Evolutionary conservation across 2,113 vertebrate genomes (phyloP), one percentile per base, ranked within the genome.

Genomic region (Xerus inauris): DNA sequence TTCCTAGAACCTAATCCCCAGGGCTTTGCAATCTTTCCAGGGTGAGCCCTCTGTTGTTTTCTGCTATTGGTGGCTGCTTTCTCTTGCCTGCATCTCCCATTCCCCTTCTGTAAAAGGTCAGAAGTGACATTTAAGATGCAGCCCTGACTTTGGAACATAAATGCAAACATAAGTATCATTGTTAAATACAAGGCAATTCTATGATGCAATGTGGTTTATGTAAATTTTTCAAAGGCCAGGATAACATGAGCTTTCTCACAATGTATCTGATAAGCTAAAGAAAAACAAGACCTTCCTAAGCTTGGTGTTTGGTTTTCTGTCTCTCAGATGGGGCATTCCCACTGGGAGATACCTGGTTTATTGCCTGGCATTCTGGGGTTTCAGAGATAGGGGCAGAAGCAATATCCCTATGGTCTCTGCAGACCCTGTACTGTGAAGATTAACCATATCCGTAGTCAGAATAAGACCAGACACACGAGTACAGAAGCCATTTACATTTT

Each of bases 301-400:
- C 12, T 9, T 49, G 35, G 32, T 42, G 9, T 19, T 16, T 67
- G 89, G 47, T 26, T 51, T 67, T 19, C 35, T 45, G 73, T 54
- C 42, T 5, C 14, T 40, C 16, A 40, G 81, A 35, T 0, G 30
- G 40, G 59, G 26, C 2, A 2, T 7, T 24, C 12, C 51, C 51
- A 12, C 9, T 13, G 11, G 57, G 47, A 40, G 72, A 17, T 12
- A 40, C n/a, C 45, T 38, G 65, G 0, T 28, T 14, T 62, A 49
- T 20, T 28, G 32, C 42, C 24, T 22, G 26, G 40, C 22, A 6
- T 4, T 47, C 4, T 5, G 49, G 38, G 59, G 40, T n/a, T 73
- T 42, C 75, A 51, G 0, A 49, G 35, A 22, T 9, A 3, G 0
- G 0, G 8, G n/a, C 2, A 49, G 35, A 11, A 22, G 9, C 7